Evolutionary conservation across 2,797 vertebrate genomes (phyloP).

Genomic region (Limnodromus scolopaceus): DNA sequence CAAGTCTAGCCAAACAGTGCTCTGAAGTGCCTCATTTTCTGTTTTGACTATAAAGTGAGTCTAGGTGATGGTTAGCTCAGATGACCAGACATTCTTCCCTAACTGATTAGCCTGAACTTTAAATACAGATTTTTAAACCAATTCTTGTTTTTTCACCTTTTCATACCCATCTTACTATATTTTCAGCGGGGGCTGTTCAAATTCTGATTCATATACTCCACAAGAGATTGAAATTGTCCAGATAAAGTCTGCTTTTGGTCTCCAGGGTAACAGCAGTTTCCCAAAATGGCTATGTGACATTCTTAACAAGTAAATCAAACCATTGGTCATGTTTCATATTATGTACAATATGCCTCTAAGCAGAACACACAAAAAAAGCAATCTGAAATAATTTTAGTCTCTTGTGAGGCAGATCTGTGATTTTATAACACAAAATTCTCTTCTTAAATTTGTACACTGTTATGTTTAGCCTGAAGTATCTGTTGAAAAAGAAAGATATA

Average conservation of each 20-base stretch:
- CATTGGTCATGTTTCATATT: constrained; percentile 46
- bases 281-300: constrained; percentile 37
- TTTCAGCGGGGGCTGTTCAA: not conserved
- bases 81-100: not conserved
- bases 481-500: not conserved
- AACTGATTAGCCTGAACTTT: not conserved
- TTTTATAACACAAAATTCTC: not conserved
- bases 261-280: constrained; percentile 67
- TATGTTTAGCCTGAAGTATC: not conserved
- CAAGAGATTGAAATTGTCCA: not conserved
- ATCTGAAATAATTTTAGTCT: constrained; percentile 1
- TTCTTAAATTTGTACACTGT: not conserved
- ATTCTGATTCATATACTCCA: not conserved
- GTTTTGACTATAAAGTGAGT: not conserved
- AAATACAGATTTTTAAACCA: not conserved
- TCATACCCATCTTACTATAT: not conserved
- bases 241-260: constrained; percentile 42
- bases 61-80: not conserved
- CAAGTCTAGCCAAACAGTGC: not conserved
- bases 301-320: constrained; percentile 58
- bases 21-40: not conserved
- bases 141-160: not conserved
- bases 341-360: not conserved
- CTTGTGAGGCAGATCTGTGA: not conserved
- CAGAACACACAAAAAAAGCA: not conserved